These are phyloP conservation scores for Tetramorium bicarinatum DNA, from an alignment of 2,888 invertebrate species.

Conservation along the genomic window DNA sequence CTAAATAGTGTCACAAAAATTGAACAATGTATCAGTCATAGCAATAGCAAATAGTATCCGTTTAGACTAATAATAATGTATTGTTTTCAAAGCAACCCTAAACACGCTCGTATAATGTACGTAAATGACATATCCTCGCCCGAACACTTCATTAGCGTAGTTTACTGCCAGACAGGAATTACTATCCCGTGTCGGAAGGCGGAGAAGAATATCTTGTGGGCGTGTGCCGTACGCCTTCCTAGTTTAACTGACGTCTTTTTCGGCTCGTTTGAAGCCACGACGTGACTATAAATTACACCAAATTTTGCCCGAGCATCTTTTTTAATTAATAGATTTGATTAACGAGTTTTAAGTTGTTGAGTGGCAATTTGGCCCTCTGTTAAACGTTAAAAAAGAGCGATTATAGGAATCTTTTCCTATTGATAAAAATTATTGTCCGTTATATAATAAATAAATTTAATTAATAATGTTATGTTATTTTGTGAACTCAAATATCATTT, in stretches of 20 bases:
- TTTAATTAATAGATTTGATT: constrained; percentile 25
- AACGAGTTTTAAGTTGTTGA: not conserved
- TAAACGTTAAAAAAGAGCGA: not conserved
- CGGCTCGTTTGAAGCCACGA: constrained; percentile 18
- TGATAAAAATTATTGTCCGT: not conserved
- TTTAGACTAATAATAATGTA: constrained; percentile 32
- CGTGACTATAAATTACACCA: not conserved
- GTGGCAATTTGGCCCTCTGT: not conserved
- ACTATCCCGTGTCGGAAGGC: constrained; percentile 48
- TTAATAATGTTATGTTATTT: not conserved
- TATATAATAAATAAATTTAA: not conserved
- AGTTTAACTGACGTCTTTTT: constrained; percentile 67
- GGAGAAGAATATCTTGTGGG: constrained; percentile 64
- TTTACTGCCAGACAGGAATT: constrained; percentile 67
- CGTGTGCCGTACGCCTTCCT: constrained; percentile 67
- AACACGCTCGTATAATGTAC: constrained; percentile 59
- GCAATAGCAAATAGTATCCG: not conserved
- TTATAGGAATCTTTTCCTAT: not conserved
- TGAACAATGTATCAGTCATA: not conserved
- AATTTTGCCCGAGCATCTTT: not conserved
- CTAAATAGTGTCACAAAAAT: not conserved
- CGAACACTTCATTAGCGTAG: constrained; percentile 54
- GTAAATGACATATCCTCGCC: constrained; percentile 65
- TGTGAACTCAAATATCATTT: not conserved
- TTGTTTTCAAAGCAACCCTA: constrained; percentile 55